A percentile compares a stretch with the other conserved stretches of the same genome.
These are phyloP conservation scores for Pseudanteris insignis DNA, from an alignment of 2,888 invertebrate genomes.

Conservation along the genomic window DNA sequence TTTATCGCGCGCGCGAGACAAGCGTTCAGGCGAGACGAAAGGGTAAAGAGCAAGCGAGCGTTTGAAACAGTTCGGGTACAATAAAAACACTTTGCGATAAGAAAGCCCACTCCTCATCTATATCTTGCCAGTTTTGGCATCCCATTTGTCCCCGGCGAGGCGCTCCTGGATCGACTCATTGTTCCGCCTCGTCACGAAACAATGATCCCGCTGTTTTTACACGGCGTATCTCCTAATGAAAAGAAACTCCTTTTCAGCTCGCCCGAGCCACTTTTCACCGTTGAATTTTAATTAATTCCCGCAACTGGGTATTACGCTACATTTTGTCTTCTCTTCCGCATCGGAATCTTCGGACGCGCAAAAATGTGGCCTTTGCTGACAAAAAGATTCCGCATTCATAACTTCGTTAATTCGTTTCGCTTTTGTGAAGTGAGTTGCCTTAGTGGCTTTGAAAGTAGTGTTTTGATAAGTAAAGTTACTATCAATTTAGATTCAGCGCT, in stretches of 20 bases:
- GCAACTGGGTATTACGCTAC: slow-evolving; percentile 6
- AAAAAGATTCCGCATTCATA: slow-evolving; percentile 10
- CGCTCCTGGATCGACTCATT: slow-evolving; percentile 14
- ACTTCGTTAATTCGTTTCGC: slow-evolving; percentile 12
- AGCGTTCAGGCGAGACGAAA: slow-evolving; percentile 17
- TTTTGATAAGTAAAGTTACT: too few species aligned
- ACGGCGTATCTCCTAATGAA: slow-evolving; percentile 11
- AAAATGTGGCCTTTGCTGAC: slow-evolving; percentile 2
- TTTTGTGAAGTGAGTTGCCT: background rate
- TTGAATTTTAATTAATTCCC: slow-evolving; percentile 16
- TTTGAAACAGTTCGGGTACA: slow-evolving; percentile 38
- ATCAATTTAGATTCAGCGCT: too few species aligned
- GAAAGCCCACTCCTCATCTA: slow-evolving; percentile 17
- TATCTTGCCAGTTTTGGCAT: slow-evolving; percentile 21
- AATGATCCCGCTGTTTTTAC: slow-evolving; percentile 18
- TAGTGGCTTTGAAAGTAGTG: too few species aligned
- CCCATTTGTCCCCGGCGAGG: too few species aligned
- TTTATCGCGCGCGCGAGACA: slow-evolving; percentile 21
- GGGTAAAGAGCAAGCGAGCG: slow-evolving; percentile 23
- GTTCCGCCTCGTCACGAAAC: slow-evolving; percentile 16
- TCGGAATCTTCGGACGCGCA: slow-evolving; percentile 6
- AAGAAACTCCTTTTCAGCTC: slow-evolving; percentile 20
- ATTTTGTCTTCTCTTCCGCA: background rate
- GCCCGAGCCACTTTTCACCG: slow-evolving; percentile 3
- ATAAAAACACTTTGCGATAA: slow-evolving; percentile 42